These are phyloP conservation scores for Phrynosoma blainvillii DNA, from an alignment of 2,113 vertebrate species.

Conservation along the genomic window DNA sequence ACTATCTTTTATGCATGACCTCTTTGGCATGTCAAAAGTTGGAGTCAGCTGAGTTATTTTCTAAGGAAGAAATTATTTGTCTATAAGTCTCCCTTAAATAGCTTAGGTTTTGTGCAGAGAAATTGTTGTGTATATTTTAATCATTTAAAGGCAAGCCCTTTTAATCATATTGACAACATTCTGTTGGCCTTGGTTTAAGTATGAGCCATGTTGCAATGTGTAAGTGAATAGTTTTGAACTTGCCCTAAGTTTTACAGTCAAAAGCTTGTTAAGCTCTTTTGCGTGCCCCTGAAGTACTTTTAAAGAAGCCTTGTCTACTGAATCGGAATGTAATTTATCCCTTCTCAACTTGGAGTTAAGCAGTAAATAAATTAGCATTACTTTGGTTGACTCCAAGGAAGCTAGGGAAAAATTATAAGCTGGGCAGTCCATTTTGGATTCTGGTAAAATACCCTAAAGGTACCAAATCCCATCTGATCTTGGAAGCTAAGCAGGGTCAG, in stretches of 20 bases:
- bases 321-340: not conserved
- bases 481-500: too few species aligned
- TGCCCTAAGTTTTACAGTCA: not conserved
- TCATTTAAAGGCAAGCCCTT: not conserved
- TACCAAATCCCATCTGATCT: too few species aligned
- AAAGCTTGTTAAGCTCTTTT: not conserved
- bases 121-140: conserved; percentile 6
- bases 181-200: conserved; percentile 1
- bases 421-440: not conserved
- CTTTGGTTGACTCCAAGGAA: not conserved
- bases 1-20: not conserved
- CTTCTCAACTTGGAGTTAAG: not conserved
- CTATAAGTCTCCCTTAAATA: not conserved
- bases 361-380: not conserved
- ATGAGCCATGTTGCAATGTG: not conserved
- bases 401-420: not conserved
- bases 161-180: conserved; percentile 16
- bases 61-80: not conserved
- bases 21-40: not conserved
- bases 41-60: not conserved
- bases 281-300: not conserved
- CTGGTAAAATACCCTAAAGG: not conserved
- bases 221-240: not conserved
- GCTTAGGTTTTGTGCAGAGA: not conserved
- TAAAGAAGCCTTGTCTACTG: not conserved